Percentiles rank a stretch among this genome's conserved stretches.
These are phyloP conservation scores for Lepidocyrtinus sp. DNA, from an alignment of 2,888 invertebrate species.

Conservation along the genomic window DNA sequence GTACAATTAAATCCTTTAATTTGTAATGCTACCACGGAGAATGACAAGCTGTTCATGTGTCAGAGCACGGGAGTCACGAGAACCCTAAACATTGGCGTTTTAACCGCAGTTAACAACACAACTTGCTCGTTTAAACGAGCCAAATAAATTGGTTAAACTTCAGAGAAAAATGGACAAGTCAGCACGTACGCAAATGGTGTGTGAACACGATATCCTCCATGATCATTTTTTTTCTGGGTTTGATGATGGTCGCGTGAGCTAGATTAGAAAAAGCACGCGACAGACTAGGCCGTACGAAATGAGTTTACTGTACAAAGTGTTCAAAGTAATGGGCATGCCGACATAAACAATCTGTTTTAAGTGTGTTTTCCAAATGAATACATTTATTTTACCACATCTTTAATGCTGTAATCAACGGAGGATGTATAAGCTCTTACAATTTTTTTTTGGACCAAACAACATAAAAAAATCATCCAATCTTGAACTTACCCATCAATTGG, in stretches of 20 bases:
- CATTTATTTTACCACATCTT: neutral
- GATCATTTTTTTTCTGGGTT: slow-evolving; percentile 42
- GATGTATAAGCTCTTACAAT: no score
- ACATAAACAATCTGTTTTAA: neutral
- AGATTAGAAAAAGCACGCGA: slow-evolving; percentile 56
- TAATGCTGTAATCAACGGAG: no score
- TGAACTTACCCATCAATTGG: no score
- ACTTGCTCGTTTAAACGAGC: no score
- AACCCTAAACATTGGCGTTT: neutral
- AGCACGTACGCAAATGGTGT: slow-evolving; percentile 67
- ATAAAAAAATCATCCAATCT: no score
- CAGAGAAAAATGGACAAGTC: slow-evolving; percentile 65
- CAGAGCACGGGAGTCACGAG: slow-evolving; percentile 27
- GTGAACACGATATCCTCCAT: slow-evolving; percentile 70
- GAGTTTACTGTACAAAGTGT: neutral
- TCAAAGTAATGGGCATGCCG: neutral
- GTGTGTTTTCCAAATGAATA: neutral
- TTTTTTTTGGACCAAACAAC: no score
- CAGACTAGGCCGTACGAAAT: slow-evolving; percentile 16
- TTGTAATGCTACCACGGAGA: slow-evolving; percentile 27
- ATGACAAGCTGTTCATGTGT: slow-evolving; percentile 38
- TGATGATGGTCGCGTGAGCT: slow-evolving; percentile 22
- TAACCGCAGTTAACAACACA: neutral
- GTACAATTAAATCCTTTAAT: slow-evolving; percentile 23
- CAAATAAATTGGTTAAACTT: neutral